A percentile compares a stretch with the other conserved stretches of the same genome.
phyloP scores from a whole-genome alignment of 2,113 vertebrate species.

The Tiliqua scincoides region DNA sequence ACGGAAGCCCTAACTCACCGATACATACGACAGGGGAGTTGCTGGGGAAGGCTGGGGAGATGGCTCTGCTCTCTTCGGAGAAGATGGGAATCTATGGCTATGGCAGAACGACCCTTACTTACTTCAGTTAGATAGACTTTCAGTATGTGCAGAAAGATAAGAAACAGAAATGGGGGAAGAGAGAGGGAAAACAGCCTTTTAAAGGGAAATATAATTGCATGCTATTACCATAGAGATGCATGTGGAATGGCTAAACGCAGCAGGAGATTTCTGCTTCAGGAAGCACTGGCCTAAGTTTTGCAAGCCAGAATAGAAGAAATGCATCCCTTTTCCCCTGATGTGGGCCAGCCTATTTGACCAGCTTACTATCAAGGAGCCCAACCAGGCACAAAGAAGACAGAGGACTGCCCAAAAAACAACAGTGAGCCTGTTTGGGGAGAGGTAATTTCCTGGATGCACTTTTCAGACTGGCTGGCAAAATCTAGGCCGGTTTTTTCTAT shows the following conservation, averaged over 20 bases:
- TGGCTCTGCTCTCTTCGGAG: background rate
- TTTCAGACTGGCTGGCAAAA: too few relatives aligned
- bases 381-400: background rate
- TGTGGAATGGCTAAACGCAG: slow-evolving; percentile 32
- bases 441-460: background rate
- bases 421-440: background rate
- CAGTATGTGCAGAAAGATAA: slow-evolving; percentile 36
- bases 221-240: slow-evolving; percentile 52
- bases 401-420: background rate
- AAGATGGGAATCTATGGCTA: slow-evolving; percentile 17
- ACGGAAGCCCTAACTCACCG: background rate
- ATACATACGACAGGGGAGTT: background rate
- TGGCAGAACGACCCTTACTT: slow-evolving; percentile 55
- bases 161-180: background rate
- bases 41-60: rapidly evolving
- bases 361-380: background rate
- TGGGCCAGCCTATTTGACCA: background rate
- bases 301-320: slow-evolving; percentile 4
- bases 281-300: slow-evolving; percentile 1
- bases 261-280: slow-evolving; percentile 34
- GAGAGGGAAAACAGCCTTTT: slow-evolving; percentile 36
- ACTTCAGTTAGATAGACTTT: slow-evolving; percentile 42
- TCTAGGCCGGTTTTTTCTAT: too few relatives aligned
- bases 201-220: slow-evolving; percentile 55
- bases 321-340: background rate